phyloP scores from a whole-genome alignment of 2,797 vertebrate genomes.

The Eupleurogrammus muticus region DNA sequence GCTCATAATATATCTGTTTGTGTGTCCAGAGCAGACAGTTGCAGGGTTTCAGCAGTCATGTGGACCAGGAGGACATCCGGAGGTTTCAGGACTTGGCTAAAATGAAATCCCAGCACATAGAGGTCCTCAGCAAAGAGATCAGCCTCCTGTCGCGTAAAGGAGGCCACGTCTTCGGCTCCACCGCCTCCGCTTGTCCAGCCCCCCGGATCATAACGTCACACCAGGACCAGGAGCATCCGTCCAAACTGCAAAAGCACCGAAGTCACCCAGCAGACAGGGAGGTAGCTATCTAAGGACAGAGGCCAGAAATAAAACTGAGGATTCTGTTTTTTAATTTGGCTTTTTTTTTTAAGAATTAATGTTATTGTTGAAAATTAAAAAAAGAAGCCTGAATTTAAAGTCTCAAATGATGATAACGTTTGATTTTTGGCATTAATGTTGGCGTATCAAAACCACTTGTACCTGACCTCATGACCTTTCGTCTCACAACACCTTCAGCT shows the following conservation, averaged over 20 bases:
- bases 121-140: slow-evolving; percentile 83
- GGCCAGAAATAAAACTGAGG: slow-evolving; percentile 1
- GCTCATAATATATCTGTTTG: background rate
- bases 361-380: slow-evolving; percentile 1
- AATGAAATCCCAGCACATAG: slow-evolving; percentile 62
- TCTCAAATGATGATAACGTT: background rate
- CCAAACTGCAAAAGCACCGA: background rate
- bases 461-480: background rate
- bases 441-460: background rate
- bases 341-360: background rate
- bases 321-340: background rate
- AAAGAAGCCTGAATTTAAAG: no score
- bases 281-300: background rate
- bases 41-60: slow-evolving; percentile 63
- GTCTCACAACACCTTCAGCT: background rate
- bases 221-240: background rate
- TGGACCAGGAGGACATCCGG: slow-evolving; percentile 72
- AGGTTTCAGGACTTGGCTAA: slow-evolving; percentile 77
- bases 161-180: slow-evolving; percentile 62
- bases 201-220: background rate
- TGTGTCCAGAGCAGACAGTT: slow-evolving; percentile 82
- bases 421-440: background rate
- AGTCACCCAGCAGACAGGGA: background rate
- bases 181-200: slow-evolving; percentile 44
- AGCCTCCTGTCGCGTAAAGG: slow-evolving; percentile 79